Base-by-base conservation (phyloP, 2,888 invertebrate genomes). In the Parnassius glacialis region DNA sequence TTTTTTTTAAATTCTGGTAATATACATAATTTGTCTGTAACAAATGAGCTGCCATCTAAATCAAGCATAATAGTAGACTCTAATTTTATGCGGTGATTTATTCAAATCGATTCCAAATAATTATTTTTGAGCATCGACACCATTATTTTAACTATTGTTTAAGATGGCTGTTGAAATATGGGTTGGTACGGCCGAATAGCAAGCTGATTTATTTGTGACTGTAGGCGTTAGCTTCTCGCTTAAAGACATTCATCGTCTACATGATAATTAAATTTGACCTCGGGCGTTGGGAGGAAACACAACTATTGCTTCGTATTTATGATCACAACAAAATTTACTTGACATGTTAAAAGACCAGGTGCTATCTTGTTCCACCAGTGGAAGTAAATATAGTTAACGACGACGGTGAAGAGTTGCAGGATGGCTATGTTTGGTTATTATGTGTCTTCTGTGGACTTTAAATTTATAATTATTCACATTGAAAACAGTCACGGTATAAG, bases 261-360 rank as follows among this genome's bases (percentile, higher is more conserved):
- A 84, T 84, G 90, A 90, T 91, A 90, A 90, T 91, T 90, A 90
- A 90, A 90, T 89, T 84, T 87, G 81, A 84, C 90, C 89, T 81
- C 75, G 66, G 84, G 88, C 88, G 75, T 72, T 78, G 74, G 69
- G 56, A 73, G 79, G 80, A 79, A 78, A 80, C 79, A 81, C 74
- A 74, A 78, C 77, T 82, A 83, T 83, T 78, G 73, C 72, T 72
- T 73, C 71, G 75, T 82, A 83, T 90, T 90, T 88, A 90, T 82
- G 80, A 76, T 74, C 71, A 72, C 74, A 73, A 69, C 76, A 80
- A 77, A 84, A 76, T 81, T 82, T 76, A 85, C 83, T 85, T 85
- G 86, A 86, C 86, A 84, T 80, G 75, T 74, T 74, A 68, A 74
- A 74, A 69, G 70, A 75, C 78, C 84, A 84, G 87, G 83, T 87